Evolutionary conservation across 2,888 invertebrate genomes (phyloP).

Genomic region (Pristionchus exspectatus): DNA sequence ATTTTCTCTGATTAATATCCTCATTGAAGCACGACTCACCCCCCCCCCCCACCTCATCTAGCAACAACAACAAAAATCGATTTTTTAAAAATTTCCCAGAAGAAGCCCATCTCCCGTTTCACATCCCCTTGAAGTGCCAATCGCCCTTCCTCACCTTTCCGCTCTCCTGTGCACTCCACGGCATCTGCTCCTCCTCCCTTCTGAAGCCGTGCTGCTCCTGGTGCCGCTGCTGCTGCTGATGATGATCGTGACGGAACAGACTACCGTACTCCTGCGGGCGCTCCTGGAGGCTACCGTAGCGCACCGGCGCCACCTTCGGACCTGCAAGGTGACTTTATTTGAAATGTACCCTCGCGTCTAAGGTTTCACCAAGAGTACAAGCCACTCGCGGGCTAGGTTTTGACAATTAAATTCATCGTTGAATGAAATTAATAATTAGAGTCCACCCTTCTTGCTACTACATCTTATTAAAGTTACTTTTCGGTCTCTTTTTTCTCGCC

Average conservation of each 20-base stretch:
- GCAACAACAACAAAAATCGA: too few relatives aligned
- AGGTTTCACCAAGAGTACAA: neutral
- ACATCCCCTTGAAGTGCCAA: neutral
- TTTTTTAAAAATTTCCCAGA: neutral
- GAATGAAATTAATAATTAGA: too few relatives aligned
- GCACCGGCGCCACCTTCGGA: slow-evolving; percentile 26
- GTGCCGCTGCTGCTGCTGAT: slow-evolving; percentile 2
- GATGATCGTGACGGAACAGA: neutral
- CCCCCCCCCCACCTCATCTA: neutral
- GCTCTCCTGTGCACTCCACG: neutral
- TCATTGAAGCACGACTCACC: neutral
- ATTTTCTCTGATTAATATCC: neutral
- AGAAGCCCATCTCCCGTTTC: neutral
- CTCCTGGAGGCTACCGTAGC: slow-evolving; percentile 11
- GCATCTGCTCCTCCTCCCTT: neutral
- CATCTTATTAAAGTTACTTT: neutral
- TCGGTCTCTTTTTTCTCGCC: too few relatives aligned
- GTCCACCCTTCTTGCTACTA: neutral
- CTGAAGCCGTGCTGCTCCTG: neutral
- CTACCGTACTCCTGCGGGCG: neutral
- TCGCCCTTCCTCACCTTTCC: neutral
- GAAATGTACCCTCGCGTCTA: neutral
- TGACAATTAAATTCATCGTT: neutral
- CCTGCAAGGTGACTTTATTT: neutral
- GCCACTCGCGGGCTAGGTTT: neutral